Evolutionary conservation across 2,797 vertebrate genomes (phyloP).

Genomic region (Knipowitschia caucasica): DNA sequence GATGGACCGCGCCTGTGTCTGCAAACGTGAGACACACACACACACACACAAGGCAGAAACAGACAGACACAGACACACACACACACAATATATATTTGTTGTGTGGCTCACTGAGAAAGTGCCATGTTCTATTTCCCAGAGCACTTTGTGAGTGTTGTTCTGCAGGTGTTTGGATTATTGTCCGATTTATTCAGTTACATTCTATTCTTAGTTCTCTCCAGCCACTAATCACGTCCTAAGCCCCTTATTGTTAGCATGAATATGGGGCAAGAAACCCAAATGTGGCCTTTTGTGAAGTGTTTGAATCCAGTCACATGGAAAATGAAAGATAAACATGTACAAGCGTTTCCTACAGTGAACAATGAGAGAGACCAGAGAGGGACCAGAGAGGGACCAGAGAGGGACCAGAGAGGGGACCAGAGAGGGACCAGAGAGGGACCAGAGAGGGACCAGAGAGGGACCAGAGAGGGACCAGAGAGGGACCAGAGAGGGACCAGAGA

Average conservation of each 20-base stretch:
- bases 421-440: no score
- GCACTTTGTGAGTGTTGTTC: background rate
- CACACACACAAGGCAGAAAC: no score
- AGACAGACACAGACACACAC: no score
- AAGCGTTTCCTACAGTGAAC: no score
- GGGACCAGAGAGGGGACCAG: no score
- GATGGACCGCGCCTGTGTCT: conserved; percentile 98
- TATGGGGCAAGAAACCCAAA: background rate
- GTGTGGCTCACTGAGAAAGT: background rate
- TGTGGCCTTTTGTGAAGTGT: background rate
- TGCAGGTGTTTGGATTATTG: background rate
- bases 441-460: no score
- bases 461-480: no score
- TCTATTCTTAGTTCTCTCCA: background rate
- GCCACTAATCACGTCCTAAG: background rate
- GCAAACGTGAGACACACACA: conserved; percentile 92
- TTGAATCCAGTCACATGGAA: background rate
- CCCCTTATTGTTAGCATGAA: background rate
- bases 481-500: no score
- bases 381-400: no score
- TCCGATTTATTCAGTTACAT: background rate
- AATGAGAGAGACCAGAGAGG: no score
- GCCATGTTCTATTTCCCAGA: background rate
- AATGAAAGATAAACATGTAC: background rate
- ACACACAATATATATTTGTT: no score